Percentiles rank a stretch among this genome's conserved stretches.
Evolutionary conservation across 2,888 invertebrate species (phyloP).

Genomic region (Chymomyza fuscimana): DNA sequence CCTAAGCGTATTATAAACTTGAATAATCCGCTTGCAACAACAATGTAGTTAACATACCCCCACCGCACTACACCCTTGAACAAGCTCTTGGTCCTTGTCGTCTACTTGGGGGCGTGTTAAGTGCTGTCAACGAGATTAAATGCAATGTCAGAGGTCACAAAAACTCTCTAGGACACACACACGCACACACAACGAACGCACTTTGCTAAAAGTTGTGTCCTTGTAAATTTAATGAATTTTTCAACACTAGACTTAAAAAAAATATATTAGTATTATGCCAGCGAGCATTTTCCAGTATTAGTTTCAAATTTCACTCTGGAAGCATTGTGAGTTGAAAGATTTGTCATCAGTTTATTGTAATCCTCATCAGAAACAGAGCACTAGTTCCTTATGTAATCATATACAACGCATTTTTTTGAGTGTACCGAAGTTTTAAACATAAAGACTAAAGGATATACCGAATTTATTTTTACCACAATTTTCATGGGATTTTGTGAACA

Average conservation of each 20-base stretch:
- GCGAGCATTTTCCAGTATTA: background rate
- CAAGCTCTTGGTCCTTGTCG: conserved; percentile 2
- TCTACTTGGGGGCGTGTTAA: conserved; percentile 68
- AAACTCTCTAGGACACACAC: conserved; percentile 32
- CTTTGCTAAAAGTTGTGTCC: conserved; percentile 64
- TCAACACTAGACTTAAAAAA: conserved; percentile 49
- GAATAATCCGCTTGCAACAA: conserved; percentile 63
- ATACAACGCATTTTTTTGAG: no score
- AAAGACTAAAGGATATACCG: no score
- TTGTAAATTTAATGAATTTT: conserved; percentile 72
- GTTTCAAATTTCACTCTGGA: background rate
- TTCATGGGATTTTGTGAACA: no score
- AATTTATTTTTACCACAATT: no score
- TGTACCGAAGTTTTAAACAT: no score
- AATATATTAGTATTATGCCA: no score
- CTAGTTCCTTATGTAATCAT: no score
- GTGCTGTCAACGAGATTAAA: conserved; percentile 76
- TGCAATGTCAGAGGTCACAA: conserved; percentile 74
- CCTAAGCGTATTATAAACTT: conserved; percentile 77
- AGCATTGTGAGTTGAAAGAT: no score
- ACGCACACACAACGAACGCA: conserved; percentile 17
- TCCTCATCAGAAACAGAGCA: no score
- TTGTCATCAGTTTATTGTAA: no score
- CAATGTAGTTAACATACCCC: background rate
- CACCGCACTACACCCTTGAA: background rate